Conservation (phyloP, 1,140 invertebrate species). For the Papilio xuthus region DNA sequence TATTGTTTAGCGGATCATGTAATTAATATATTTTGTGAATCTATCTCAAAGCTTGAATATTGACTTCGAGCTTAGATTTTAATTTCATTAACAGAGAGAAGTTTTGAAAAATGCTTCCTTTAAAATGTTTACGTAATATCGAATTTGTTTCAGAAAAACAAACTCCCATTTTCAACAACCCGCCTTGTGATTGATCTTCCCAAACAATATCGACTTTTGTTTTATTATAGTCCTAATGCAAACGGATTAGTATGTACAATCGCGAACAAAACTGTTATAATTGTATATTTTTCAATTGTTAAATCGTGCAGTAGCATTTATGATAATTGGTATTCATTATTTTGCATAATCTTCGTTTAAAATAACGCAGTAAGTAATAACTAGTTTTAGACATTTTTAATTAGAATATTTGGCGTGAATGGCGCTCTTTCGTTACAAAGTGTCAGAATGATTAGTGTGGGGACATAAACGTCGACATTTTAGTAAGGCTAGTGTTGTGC, state of each 20-base stretch:
- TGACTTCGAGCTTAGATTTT: background rate
- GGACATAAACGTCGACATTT: too few species aligned
- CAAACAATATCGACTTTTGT: slow-evolving; percentile 40
- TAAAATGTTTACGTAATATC: slow-evolving; percentile 32
- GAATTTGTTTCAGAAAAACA: slow-evolving; percentile 32
- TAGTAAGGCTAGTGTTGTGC: too few species aligned
- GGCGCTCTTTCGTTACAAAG: too few species aligned
- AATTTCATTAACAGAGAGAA: background rate
- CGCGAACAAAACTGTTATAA: slow-evolving; percentile 6
- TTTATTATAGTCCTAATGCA: slow-evolving; percentile 40
- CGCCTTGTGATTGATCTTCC: slow-evolving; percentile 36
- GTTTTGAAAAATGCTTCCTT: slow-evolving; percentile 23
- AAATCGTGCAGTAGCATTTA: background rate
- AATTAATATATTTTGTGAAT: background rate
- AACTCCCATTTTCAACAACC: slow-evolving; percentile 37
- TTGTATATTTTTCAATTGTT: background rate
- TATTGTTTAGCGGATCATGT: too few species aligned
- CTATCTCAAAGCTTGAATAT: background rate
- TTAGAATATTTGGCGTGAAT: too few species aligned
- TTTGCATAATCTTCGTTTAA: too few species aligned
- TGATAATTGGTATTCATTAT: too few species aligned
- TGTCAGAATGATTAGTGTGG: too few species aligned
- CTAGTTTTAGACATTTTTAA: too few species aligned
- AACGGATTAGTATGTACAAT: slow-evolving; percentile 36
- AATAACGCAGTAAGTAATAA: too few species aligned